Conservation (phyloP, 2,797 vertebrate genomes). For the Lerista edwardsae region DNA sequence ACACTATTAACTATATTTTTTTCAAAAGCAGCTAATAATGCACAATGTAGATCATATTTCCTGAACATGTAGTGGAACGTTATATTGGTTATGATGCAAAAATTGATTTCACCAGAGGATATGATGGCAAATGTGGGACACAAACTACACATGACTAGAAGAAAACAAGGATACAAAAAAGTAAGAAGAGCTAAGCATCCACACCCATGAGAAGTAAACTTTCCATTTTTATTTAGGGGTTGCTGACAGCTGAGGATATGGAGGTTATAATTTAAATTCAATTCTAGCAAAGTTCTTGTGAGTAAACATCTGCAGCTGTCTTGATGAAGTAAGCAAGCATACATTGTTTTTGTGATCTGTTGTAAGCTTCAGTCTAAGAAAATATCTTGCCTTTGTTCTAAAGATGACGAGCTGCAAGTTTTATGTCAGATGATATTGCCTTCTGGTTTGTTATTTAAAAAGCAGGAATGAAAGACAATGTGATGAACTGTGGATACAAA, state of each 20-base stretch:
- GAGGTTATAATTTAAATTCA: constrained; percentile 69
- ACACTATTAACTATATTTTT: too few relatives aligned
- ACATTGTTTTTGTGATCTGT: constrained; percentile 32
- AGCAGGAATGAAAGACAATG: not conserved
- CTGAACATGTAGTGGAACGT: too few relatives aligned
- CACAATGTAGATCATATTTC: too few relatives aligned
- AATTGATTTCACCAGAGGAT: not conserved
- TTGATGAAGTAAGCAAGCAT: constrained; percentile 60
- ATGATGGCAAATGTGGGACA: not conserved
- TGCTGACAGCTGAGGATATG: constrained; percentile 60
- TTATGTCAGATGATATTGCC: constrained; percentile 27
- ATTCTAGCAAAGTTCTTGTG: constrained; percentile 60
- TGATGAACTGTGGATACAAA: not conserved
- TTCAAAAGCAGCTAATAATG: too few relatives aligned
- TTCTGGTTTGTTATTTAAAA: constrained; percentile 26
- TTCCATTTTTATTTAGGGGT: constrained; percentile 43
- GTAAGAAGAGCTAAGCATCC: constrained; percentile 38
- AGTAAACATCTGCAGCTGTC: constrained; percentile 66
- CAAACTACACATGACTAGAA: not conserved
- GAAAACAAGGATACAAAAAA: constrained; percentile 19
- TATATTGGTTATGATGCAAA: too few relatives aligned
- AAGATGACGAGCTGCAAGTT: constrained; percentile 38
- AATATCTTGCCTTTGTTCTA: constrained; percentile 52
- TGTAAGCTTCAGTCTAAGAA: constrained; percentile 19
- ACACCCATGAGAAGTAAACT: constrained; percentile 21